Evolutionary conservation across 2,888 invertebrate genomes (phyloP).

Genomic region (Chymomyza amoena): DNA sequence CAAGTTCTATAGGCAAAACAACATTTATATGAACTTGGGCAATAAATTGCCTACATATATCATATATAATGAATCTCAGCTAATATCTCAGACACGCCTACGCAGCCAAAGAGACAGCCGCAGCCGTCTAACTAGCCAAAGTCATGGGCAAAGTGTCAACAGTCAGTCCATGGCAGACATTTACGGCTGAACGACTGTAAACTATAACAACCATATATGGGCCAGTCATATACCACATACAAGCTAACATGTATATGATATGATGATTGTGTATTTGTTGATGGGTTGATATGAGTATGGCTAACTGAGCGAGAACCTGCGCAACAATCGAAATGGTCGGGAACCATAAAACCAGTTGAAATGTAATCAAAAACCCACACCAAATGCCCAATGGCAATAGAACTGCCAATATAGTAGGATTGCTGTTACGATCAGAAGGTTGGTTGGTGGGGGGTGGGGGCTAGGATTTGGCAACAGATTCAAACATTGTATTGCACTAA

Average conservation of each 20-base stretch:
- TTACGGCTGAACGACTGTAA: not conserved
- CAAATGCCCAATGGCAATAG: not conserved
- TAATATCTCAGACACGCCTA: slow-evolving; percentile 35
- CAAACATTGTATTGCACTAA: not conserved
- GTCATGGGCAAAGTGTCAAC: not conserved
- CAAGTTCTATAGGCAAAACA: not conserved
- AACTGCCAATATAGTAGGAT: not conserved
- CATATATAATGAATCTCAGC: not conserved
- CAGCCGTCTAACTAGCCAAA: not conserved
- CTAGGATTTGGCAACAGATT: slow-evolving; percentile 22
- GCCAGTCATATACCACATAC: slow-evolving; percentile 14
- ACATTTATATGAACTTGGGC: not conserved
- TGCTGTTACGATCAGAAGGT: slow-evolving; percentile 9
- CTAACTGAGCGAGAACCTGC: not conserved
- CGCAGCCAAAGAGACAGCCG: not conserved
- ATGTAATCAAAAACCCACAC: slow-evolving; percentile 23
- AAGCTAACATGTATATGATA: not conserved
- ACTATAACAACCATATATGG: slow-evolving; percentile 41
- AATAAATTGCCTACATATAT: not conserved
- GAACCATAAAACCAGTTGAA: not conserved
- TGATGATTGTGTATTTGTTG: not conserved
- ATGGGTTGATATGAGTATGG: not conserved
- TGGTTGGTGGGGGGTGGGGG: not conserved
- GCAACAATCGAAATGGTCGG: not conserved
- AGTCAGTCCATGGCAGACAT: not conserved